Percentiles rank a stretch among this genome's conserved stretches.
phyloP scores from a whole-genome alignment of 1,140 invertebrate genomes.

The Dinoponera quadriceps region DNA sequence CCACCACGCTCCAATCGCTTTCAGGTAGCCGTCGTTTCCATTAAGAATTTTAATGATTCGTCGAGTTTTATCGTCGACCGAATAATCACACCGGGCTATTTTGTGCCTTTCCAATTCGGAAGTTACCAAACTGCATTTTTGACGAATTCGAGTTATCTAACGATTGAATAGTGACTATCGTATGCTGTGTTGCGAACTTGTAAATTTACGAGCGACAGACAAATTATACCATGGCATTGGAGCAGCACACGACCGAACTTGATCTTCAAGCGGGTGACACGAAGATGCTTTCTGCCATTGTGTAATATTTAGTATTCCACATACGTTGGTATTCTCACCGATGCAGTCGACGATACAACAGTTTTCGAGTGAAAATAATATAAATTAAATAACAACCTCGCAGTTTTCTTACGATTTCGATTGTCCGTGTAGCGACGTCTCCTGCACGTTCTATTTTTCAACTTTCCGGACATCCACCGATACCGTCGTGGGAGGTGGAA shows the following conservation, averaged over 20 bases:
- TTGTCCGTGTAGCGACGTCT: neutral
- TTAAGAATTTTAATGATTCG: too few relatives aligned
- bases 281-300: neutral
- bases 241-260: neutral
- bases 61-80: too few relatives aligned
- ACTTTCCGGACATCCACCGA: neutral
- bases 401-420: too few relatives aligned
- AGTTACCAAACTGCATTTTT: conserved; percentile 8
- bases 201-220: neutral
- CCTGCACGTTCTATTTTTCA: neutral
- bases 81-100: neutral
- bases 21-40: too few relatives aligned
- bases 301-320: neutral
- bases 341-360: neutral
- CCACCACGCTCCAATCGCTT: neutral
- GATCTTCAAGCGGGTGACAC: neutral
- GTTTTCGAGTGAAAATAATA: neutral
- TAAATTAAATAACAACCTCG: neutral
- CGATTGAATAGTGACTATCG: too few relatives aligned
- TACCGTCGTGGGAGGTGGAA: neutral
- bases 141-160: neutral
- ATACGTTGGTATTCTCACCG: neutral
- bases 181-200: neutral
- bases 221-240: neutral
- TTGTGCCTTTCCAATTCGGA: neutral